A percentile compares a stretch with the other conserved stretches of the same genome.
Evolutionary conservation across 2,888 invertebrate genomes (phyloP).

Genomic region (Drosophila meridionalis): DNA sequence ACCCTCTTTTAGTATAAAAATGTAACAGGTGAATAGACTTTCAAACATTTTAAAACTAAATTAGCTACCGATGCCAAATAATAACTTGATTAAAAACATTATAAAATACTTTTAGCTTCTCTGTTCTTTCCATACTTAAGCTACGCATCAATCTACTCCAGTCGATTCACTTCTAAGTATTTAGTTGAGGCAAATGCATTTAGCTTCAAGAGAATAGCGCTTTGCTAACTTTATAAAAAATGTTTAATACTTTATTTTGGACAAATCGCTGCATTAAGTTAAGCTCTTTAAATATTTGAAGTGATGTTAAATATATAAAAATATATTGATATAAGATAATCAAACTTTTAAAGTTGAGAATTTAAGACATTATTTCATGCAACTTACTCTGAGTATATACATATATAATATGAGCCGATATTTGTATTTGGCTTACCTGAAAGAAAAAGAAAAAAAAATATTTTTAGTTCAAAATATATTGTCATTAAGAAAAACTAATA

Average conservation of each 20-base stretch:
- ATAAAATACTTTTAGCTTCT: too few species aligned
- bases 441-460: slow-evolving; percentile 20
- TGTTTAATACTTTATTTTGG: slow-evolving; percentile 9
- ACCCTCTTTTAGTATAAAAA: too few species aligned
- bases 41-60: neutral
- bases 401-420: neutral
- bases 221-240: slow-evolving; percentile 10
- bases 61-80: neutral
- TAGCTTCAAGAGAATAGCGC: slow-evolving; percentile 2
- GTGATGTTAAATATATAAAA: neutral
- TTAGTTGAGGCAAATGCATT: slow-evolving; percentile 12
- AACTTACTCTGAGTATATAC: slow-evolving; percentile 11
- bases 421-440: slow-evolving; percentile 34
- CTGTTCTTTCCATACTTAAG: neutral
- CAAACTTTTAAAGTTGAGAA: too few species aligned
- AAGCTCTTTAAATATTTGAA: neutral
- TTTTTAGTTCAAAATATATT: too few species aligned
- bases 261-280: neutral
- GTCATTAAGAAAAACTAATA: too few species aligned
- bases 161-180: neutral
- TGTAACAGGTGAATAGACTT: too few species aligned
- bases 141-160: neutral
- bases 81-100: too few species aligned
- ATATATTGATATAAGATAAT: too few species aligned
- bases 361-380: too few species aligned